Percentiles rank a stretch among this genome's conserved stretches.
These are phyloP conservation scores for Odontesthes bonariensis DNA, from an alignment of 2,113 vertebrate species.

Conservation along the genomic window DNA sequence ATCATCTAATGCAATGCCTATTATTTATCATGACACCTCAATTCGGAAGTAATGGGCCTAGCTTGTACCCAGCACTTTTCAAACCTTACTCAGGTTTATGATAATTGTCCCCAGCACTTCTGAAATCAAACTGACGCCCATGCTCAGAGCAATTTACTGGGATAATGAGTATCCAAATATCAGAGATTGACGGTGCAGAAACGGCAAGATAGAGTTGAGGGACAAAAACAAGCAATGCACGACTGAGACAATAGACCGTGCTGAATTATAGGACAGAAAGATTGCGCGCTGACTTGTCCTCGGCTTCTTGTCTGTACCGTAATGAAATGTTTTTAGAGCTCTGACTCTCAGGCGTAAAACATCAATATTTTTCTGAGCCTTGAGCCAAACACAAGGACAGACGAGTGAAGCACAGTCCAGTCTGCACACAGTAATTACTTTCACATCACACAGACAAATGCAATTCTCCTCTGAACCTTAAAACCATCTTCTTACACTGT, in stretches of 20 bases:
- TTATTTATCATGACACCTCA: too few relatives aligned
- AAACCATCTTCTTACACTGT: neutral
- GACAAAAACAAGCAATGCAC: neutral
- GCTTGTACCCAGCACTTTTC: too few relatives aligned
- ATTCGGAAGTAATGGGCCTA: too few relatives aligned
- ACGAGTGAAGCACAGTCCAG: neutral
- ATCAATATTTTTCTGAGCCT: neutral
- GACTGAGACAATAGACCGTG: neutral
- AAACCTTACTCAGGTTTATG: too few relatives aligned
- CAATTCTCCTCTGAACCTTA: neutral
- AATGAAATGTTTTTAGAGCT: constrained; percentile 7
- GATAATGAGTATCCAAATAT: constrained; percentile 47
- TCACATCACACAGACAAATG: neutral
- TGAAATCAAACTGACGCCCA: too few relatives aligned
- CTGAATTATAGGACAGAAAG: neutral
- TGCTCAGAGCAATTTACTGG: constrained; percentile 47
- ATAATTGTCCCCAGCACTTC: too few relatives aligned
- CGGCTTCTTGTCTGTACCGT: neutral
- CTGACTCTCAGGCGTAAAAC: constrained; percentile 8
- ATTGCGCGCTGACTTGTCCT: neutral
- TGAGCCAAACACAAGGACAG: constrained; percentile 1
- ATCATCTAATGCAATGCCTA: too few relatives aligned
- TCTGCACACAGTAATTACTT: constrained; percentile 3
- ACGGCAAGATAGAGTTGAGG: neutral
- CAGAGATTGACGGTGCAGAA: neutral